Conservation (phyloP, 2,113 vertebrate genomes). For the Amblyornis subalaris region DNA sequence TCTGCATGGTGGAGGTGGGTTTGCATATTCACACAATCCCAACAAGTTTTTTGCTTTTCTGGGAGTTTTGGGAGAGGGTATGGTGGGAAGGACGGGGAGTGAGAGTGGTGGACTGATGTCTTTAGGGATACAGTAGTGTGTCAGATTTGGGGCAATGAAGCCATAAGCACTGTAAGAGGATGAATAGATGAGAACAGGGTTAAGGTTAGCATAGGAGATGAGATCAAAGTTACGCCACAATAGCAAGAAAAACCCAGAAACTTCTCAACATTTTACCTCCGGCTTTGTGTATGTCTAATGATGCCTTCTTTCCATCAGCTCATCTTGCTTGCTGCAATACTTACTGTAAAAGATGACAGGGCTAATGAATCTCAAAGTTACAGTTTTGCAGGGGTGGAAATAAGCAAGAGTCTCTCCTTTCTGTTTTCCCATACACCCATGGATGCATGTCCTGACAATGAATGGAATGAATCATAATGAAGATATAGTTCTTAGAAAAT, state of each 20-base stretch:
- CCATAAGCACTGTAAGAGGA: background rate
- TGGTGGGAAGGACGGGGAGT: background rate
- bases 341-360: background rate
- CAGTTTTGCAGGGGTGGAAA: background rate
- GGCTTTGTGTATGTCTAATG: background rate
- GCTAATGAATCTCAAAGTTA: background rate
- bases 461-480: background rate
- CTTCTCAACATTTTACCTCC: background rate
- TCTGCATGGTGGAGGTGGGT: background rate
- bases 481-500: background rate
- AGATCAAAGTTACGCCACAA: background rate
- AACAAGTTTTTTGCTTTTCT: background rate
- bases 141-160: background rate
- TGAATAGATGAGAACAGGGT: background rate
- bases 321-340: background rate
- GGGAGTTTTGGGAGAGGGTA: background rate
- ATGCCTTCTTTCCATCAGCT: background rate
- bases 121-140: background rate
- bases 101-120: background rate
- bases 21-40: background rate
- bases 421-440: background rate
- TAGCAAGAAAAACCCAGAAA: background rate
- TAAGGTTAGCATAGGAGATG: background rate
- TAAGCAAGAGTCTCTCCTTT: background rate
- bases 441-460: background rate